Conservation (phyloP, 2,888 invertebrate species). For the Amphipoea oculea region DNA sequence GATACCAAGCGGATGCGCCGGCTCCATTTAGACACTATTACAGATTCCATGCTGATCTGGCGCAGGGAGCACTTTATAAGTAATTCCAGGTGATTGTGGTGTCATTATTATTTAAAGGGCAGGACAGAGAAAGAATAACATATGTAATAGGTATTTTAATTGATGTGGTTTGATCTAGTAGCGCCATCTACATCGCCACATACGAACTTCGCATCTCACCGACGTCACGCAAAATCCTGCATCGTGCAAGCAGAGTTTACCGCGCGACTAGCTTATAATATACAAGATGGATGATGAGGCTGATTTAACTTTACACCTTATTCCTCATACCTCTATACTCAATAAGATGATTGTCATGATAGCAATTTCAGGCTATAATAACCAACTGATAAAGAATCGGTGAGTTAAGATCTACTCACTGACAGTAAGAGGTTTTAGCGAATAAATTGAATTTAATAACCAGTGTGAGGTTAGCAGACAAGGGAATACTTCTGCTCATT, state of each 20-base stretch:
- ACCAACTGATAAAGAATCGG: not conserved
- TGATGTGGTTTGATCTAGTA: not conserved
- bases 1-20: not conserved
- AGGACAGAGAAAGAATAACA: not conserved
- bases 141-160: not conserved
- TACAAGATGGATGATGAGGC: not conserved
- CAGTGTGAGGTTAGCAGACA: no score
- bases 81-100: slow-evolving; percentile 29
- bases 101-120: not conserved
- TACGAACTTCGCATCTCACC: not conserved
- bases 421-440: not conserved
- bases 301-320: no score
- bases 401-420: not conserved
- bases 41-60: slow-evolving; percentile 28
- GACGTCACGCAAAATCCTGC: not conserved
- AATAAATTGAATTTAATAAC: not conserved
- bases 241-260: not conserved
- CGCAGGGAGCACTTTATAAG: slow-evolving; percentile 21
- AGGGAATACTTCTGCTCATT: not conserved
- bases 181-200: not conserved
- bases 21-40: slow-evolving; percentile 37
- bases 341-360: not conserved
- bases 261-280: not conserved
- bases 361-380: not conserved
- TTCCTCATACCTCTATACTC: no score